Percentiles rank a stretch among this genome's conserved stretches.
Conservation (phyloP, 2,113 vertebrate genomes). For the Choloepus hoffmanni region DNA sequence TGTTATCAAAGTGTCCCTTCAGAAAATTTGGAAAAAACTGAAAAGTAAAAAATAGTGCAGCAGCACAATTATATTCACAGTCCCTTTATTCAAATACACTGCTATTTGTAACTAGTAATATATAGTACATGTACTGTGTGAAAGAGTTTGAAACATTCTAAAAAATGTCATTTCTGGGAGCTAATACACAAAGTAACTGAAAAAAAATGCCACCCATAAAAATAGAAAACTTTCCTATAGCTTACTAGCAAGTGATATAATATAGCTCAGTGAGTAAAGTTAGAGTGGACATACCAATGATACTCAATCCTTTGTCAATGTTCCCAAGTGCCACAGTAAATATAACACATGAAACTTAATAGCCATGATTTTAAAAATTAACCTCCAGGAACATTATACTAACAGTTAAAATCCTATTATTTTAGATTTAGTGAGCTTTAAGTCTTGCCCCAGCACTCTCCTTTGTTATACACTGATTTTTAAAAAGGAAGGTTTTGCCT, state of each 20-base stretch:
- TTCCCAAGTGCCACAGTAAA: conserved; percentile 63
- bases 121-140: neutral
- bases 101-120: neutral
- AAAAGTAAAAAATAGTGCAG: neutral
- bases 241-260: neutral
- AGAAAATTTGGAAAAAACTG: neutral
- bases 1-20: neutral
- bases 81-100: neutral
- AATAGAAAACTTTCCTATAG: conserved; percentile 7
- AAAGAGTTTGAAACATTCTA: neutral
- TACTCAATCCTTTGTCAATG: neutral
- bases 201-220: conserved; percentile 55
- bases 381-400: conserved; percentile 12
- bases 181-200: neutral
- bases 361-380: conserved; percentile 60
- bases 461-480: neutral
- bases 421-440: neutral
- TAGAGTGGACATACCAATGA: conserved; percentile 32
- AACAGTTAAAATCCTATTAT: conserved; percentile 13
- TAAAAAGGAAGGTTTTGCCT: neutral
- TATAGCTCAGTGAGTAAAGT: conserved; percentile 23
- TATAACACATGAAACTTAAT: conserved; percentile 64
- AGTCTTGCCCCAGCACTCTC: neutral
- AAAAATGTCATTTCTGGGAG: neutral
- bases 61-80: neutral